These are phyloP conservation scores for Popillia japonica DNA, from an alignment of 1,140 invertebrate genomes.

Conservation along the genomic window DNA sequence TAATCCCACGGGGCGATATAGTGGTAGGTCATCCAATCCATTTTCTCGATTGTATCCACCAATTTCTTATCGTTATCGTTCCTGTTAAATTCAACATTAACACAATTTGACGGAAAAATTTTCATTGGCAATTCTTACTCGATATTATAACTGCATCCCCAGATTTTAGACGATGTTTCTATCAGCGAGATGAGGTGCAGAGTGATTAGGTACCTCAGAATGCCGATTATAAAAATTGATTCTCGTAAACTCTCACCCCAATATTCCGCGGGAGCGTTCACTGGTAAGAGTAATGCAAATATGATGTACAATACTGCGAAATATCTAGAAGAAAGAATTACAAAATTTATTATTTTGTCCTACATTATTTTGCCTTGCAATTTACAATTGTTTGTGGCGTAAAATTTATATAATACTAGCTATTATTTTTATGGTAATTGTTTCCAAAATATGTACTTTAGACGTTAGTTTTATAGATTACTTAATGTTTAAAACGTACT, in stretches of 20 bases:
- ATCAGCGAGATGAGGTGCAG: conserved; percentile 72
- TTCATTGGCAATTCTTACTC: neutral
- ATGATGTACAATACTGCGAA: conserved; percentile 75
- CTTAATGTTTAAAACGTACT: no score
- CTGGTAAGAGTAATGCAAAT: conserved; percentile 72
- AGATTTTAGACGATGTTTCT: conserved; percentile 74
- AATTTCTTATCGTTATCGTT: conserved; percentile 68
- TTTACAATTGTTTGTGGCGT: neutral
- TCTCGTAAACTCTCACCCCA: conserved; percentile 72
- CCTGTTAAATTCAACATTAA: neutral
- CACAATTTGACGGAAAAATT: neutral
- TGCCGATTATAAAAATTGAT: conserved; percentile 71
- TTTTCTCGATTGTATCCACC: conserved; percentile 76
- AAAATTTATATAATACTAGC: neutral
- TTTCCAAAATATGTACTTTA: no score
- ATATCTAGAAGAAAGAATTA: conserved; percentile 66
- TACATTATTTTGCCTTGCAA: no score
- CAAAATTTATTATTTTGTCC: neutral
- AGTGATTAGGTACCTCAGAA: conserved; percentile 69
- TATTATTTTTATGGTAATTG: no score
- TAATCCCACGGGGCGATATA: conserved; percentile 80
- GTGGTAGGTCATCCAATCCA: conserved; percentile 81
- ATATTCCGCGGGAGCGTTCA: conserved; percentile 78
- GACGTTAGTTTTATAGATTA: no score
- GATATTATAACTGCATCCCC: conserved; percentile 62